Percentiles rank a stretch among this genome's conserved stretches.
Evolutionary conservation across 2,113 vertebrate genomes (phyloP).

Genomic region (Malurus cyaneus): DNA sequence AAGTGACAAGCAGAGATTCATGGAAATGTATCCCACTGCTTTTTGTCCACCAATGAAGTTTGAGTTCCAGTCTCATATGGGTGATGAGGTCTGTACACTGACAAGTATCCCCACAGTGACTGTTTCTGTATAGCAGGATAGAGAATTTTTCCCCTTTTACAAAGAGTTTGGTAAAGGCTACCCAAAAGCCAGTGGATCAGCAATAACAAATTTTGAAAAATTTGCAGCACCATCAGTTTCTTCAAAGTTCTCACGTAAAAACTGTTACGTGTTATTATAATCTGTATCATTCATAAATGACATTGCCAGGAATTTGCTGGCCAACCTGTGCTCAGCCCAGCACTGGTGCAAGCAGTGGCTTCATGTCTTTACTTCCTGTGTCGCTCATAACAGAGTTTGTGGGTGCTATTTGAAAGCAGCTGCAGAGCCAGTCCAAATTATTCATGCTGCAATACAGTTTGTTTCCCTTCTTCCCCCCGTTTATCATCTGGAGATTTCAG

Average conservation of each 20-base stretch:
- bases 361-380: not conserved
- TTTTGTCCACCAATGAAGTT: constrained; percentile 96
- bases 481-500: not conserved
- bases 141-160: constrained; percentile 1
- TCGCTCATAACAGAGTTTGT: not conserved
- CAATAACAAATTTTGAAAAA: not conserved
- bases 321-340: not conserved
- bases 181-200: not conserved
- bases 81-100: constrained; percentile 88
- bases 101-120: not conserved
- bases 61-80: constrained; percentile 97
- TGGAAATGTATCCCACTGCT: constrained; percentile 96
- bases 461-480: not conserved
- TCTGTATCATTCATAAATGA: not conserved
- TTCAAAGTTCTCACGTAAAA: not conserved
- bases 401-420: not conserved
- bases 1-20: constrained; percentile 95
- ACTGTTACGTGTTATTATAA: not conserved
- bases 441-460: not conserved
- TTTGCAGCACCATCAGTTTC: not conserved
- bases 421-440: not conserved
- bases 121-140: not conserved
- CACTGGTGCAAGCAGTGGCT: not conserved
- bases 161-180: not conserved
- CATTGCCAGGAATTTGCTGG: not conserved